Base-by-base conservation (phyloP, 2,797 vertebrate genomes). In the Lagorchestes hirsutus region DNA sequence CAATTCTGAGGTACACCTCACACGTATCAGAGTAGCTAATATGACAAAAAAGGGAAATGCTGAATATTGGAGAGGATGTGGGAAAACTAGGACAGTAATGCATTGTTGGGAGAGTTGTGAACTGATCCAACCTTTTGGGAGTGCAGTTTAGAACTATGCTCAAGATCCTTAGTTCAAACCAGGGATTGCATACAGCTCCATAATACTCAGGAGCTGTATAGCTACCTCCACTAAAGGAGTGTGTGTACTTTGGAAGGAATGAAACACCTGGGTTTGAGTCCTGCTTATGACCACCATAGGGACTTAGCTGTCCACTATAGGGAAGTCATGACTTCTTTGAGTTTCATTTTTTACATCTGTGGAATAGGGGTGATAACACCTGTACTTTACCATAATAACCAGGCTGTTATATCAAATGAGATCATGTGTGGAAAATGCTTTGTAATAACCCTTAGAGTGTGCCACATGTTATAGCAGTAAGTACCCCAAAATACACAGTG, bases 1-100 rank as follows among this genome's bases (percentile, higher is more conserved):
- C 62, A 90, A 82, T 29, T 90, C 34, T 54, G 10, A 40, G 52
- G 8, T 56, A 55, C n/a, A 16, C 34, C 13, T 67, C 34, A 67
- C 31, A 67, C 62, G 5, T n/a, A 5, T n/a, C 62, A 67, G 34
- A 67, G 14, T 67, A 34, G 28, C 10, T 31, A 67, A 67, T 67
- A n/a, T 67, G 34, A n/a, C 13, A 91, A 82, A 95, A 90, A 54
- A 27, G 93, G 67, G 87, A 94, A 94, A 92, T 24, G 52, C 46
- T 91, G 40, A 14, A 67, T 22, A 14, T 50, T 62, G 56, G 8
- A 18, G 62, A 50, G 46, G 93, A 28, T 56, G 6, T 52, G 93
- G 87, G 67, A 54, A 94, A 93, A 62, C 1, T 54, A 5, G 3
- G 28, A 93, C 31, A 57, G 50, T 90, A 22, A 31, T 67, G 5